A percentile compares a stretch with the other conserved stretches of the same genome.
These are phyloP conservation scores for Lipophrys pholis DNA, from an alignment of 2,113 vertebrate genomes.

Conservation along the genomic window DNA sequence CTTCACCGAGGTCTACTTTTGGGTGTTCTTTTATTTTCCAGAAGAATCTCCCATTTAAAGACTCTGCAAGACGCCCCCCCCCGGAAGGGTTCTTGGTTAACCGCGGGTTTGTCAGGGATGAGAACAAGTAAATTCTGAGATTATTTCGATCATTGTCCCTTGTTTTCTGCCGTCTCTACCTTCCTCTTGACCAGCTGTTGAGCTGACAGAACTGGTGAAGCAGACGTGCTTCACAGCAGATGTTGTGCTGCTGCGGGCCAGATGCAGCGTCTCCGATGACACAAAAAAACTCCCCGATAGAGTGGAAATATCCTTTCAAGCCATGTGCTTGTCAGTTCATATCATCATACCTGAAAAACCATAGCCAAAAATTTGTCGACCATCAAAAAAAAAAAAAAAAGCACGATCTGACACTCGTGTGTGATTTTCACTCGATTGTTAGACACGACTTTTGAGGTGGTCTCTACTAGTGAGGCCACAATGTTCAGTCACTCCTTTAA, in stretches of 20 bases:
- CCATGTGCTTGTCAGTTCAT: constrained; percentile 15
- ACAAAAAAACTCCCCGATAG: neutral
- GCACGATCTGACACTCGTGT: neutral
- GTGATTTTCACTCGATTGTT: neutral
- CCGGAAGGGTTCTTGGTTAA: too few species aligned
- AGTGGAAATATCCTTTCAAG: neutral
- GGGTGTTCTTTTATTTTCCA: neutral
- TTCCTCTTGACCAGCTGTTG: constrained; percentile 1
- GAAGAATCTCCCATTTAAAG: neutral
- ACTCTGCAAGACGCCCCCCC: too few species aligned
- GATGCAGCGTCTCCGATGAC: neutral
- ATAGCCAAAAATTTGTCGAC: neutral
- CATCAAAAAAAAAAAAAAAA: constrained; percentile 8
- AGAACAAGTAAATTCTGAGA: too few species aligned
- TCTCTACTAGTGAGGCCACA: neutral
- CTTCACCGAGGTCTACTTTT: neutral
- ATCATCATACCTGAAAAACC: constrained; percentile 1
- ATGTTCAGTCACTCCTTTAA: neutral
- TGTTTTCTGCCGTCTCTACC: neutral
- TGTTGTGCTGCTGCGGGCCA: neutral
- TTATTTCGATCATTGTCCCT: too few species aligned
- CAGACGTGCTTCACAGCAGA: neutral
- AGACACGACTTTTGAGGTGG: neutral
- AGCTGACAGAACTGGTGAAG: neutral
- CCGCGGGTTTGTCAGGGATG: neutral